Evolutionary conservation across 1,140 invertebrate genomes (phyloP).

Genomic region (Drosophila pseudoananassae): DNA sequence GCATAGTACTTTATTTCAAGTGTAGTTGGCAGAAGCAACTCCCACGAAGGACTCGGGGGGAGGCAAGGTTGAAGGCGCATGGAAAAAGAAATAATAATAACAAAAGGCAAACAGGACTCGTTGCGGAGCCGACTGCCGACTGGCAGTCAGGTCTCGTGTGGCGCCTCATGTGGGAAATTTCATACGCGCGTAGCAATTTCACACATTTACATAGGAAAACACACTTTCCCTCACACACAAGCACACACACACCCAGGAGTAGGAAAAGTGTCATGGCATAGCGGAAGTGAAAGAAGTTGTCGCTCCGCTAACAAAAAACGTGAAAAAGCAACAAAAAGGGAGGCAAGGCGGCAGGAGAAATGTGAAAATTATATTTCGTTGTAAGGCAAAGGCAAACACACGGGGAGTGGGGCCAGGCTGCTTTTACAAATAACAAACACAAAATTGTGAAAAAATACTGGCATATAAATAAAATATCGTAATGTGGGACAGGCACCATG

Average conservation of each 20-base stretch:
- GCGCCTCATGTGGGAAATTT: conserved; percentile 75
- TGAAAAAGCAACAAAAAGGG: conserved; percentile 5
- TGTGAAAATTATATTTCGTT: conserved; percentile 77
- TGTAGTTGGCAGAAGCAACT: conserved; percentile 12
- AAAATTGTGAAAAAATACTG: conserved; percentile 38
- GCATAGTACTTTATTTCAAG: not conserved
- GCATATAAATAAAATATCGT: conserved; percentile 59
- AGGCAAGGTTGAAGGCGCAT: conserved; percentile 60
- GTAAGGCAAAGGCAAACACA: conserved; percentile 65
- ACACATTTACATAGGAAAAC: conserved; percentile 81
- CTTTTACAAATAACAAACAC: conserved; percentile 67
- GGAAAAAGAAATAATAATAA: conserved; percentile 74
- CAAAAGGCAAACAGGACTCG: conserved; percentile 69
- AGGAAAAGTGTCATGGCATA: conserved; percentile 75
- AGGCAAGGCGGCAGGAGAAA: conserved; percentile 7
- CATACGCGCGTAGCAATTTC: conserved; percentile 78
- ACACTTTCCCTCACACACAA: conserved; percentile 43
- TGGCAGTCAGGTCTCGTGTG: conserved; percentile 40
- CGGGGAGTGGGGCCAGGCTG: conserved; percentile 21
- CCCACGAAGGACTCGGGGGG: conserved; percentile 8
- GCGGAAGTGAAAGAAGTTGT: conserved; percentile 79
- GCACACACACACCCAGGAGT: not conserved
- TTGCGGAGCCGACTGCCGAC: conserved; percentile 18
- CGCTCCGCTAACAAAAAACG: conserved; percentile 35
- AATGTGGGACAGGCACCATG: conserved; percentile 49